A percentile compares a stretch with the other conserved stretches of the same genome.
Conservation (phyloP, 2,888 invertebrate genomes). For the Galerucella calmariensis region DNA sequence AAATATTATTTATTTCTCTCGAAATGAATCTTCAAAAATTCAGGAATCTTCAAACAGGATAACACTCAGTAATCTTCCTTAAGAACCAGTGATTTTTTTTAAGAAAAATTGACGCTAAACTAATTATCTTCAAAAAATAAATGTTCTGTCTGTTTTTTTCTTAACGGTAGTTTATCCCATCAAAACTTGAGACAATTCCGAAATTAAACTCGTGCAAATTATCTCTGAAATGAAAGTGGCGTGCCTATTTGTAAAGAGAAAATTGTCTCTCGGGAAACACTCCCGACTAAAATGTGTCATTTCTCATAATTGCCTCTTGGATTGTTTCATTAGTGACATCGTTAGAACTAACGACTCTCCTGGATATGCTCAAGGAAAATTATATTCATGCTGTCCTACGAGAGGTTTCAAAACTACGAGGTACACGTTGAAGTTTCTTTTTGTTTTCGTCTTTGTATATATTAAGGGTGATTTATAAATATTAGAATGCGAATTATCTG, state of each 20-base stretch:
- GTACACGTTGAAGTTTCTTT: neutral
- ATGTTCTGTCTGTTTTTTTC: neutral
- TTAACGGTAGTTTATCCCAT: constrained; percentile 6
- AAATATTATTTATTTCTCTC: too few species aligned
- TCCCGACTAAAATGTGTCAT: constrained; percentile 63
- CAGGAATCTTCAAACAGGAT: too few species aligned
- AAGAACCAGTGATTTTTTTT: neutral
- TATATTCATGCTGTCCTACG: constrained; percentile 53
- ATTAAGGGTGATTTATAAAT: too few species aligned
- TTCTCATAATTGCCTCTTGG: constrained; percentile 65
- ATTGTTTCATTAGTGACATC: constrained; percentile 66
- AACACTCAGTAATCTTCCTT: too few species aligned
- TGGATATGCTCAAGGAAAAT: constrained; percentile 59
- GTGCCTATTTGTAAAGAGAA: constrained; percentile 45
- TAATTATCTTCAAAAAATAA: neutral
- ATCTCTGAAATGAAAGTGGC: constrained; percentile 39
- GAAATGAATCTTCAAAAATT: too few species aligned
- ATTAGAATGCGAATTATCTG: too few species aligned
- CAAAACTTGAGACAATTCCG: constrained; percentile 26
- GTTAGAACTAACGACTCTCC: constrained; percentile 65
- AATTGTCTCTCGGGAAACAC: constrained; percentile 56
- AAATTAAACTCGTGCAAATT: constrained; percentile 41
- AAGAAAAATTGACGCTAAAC: neutral
- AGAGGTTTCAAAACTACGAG: constrained; percentile 28
- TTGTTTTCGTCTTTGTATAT: neutral